Base-by-base conservation (phyloP, 2,113 vertebrate species). In the Picathartes gymnocephalus region DNA sequence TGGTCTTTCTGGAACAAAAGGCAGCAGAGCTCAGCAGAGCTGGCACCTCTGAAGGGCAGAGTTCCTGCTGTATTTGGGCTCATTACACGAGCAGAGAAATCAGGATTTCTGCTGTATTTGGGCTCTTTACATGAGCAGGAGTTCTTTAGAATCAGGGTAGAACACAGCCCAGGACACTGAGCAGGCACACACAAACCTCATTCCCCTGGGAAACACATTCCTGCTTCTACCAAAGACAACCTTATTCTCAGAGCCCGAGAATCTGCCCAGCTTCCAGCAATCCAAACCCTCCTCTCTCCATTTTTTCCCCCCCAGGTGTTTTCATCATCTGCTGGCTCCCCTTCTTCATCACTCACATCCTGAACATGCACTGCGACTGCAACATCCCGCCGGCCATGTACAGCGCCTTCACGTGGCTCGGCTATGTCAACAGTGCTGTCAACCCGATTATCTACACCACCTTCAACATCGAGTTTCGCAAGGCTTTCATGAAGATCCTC, bases 251-350 rank as follows among this genome's bases (percentile, higher is more conserved):
- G 19, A 25, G 58, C 57, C 62, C 6, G 54, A 50, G 45, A 54
- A 39, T 7, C 14, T 9, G 4, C 53, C 54, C 73, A 54, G 47
- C 31, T 50, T 70, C 39, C 87, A 87, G 81, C 66, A 66, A 30
- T 39, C 70, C 62, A 69, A 77, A 17, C 13, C 31, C 16, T 27
- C 47, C 88, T 97, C 71, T 97, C 47, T 97, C 47, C 39, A 14
- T 20, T 60, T 37, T 57, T 19, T 27, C 7, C 33, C 23, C 97
- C 71, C 94, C 93, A 99, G 99, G 99, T 96, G 99, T 99, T 72
- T 99, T 99, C 97, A 99, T 99, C 97, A 99, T 99, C 95, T 99
- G 99, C 97, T 99, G 99, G 99, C 98, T 99, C 93, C 99, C 99
- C 2, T 99, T 99, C 98, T 99, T 99, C 98, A 99, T 99, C 96